Evolutionary conservation across 2,888 invertebrate species (phyloP), one percentile per base, ranked within the genome.

Genomic region (Lepidocyrtoides sp.): DNA sequence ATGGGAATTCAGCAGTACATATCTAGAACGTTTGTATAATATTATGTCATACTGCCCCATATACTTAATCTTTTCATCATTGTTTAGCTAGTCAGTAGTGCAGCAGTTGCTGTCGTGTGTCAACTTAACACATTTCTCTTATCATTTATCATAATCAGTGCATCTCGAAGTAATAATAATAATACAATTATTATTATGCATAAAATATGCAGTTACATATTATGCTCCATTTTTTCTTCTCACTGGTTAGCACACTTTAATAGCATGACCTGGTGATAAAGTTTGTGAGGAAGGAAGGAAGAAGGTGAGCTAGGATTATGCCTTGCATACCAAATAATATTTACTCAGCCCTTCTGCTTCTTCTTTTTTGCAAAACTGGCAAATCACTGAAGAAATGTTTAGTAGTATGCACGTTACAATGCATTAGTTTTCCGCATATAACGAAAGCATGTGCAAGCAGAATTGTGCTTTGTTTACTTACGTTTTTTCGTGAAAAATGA

Each of bases 181-280:
- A n/a, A n/a, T n/a, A n/a, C n/a, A n/a, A n/a, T 66, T 32, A 66
- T 66, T 66, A 66, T n/a, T 66, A 66, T 66, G 63, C 63, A 66
- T 66, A 66, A n/a, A 66, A 66, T 29, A 32, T 66, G n/a, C 32
- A 51, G 3, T 7, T 60, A 4, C 20, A 12, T 23, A 26, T 36
- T 20, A 2, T 32, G 63, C 20, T 69, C 41, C 14, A 69, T 69
- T 41, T 63, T 29, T n/a, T n/a, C 5, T 66, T 7, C 66, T 2
- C 32, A 14, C n/a, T 32, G 32, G 3, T 4, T n/a, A 66, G 10
- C 26, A 26, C 60, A 0, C 0, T 1, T 17, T 17, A 17, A 4
- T 17, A 8, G 26, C 26, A 63, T n/a, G n/a, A 32, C 63, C 32
- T 63, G 63, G 3, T 66, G 36, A 36, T n/a, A 36, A 36, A 20